Evolutionary conservation across 2,888 invertebrate genomes (phyloP), one percentile per base, ranked within the genome.

Genomic region (Leptopterna dolabrata): DNA sequence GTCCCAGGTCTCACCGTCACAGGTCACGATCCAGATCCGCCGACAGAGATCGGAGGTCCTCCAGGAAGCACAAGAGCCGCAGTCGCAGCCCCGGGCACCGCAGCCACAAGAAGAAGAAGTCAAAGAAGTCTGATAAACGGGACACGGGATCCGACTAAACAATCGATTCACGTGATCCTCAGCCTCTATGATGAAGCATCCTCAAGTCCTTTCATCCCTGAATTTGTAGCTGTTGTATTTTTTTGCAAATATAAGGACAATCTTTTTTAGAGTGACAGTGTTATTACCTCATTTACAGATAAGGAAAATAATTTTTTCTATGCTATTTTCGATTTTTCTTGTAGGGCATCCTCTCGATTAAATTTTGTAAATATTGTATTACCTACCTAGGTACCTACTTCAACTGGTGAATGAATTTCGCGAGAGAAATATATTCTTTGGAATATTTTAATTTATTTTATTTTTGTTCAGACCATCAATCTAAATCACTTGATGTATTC

Each of bases 81-180:
- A 90, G 90, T 87, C 89, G 90, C 29, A 90, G 90, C 70, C 90
- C 90, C 16, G 89, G 90, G 19, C 90, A 91, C 82, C 88, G 90
- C 16, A 90, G 90, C 76, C 90, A 90, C 81, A 90, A 91, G 70
- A 91, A 91, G 89, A 91, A 91, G 89, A 91, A 91, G 89, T 90
- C 90, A 9, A 91, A 91, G 89, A 91, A 91, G 76, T 90, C 90
- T 14, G 91, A 91, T 24, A 86, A 85, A 27, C 73, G 88, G n/a
- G 88, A 88, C 36, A 86, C 81, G n/a, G 85, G 89, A 51, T 88
- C 78, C 76, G 81, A 78, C 27, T 78, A 78, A 78, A 24, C 19
- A 45, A 11, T 45, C 16, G 45, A 14, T 45, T 55, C 19, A n/a
- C n/a, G 55, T 19, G 55, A n/a, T 55, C 55, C 55, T 55, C 11